Percentiles rank a stretch among this genome's conserved stretches.
These are phyloP conservation scores for Pongo abelii DNA, from an alignment of 2,113 vertebrate genomes.

Conservation along the genomic window DNA sequence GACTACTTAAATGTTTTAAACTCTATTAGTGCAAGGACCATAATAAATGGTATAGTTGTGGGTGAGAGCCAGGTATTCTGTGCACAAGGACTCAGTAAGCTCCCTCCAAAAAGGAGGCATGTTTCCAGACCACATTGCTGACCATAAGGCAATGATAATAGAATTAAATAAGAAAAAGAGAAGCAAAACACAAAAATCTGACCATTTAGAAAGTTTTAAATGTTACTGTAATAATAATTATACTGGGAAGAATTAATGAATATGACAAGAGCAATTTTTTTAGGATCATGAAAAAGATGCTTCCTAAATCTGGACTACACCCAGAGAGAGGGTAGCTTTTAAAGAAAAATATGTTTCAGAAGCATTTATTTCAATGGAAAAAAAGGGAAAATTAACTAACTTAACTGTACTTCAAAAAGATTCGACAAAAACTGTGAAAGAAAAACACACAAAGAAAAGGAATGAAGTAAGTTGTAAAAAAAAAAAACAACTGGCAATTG, in stretches of 20 bases:
- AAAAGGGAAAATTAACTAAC: neutral
- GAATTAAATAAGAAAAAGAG: neutral
- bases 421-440: neutral
- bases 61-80: neutral
- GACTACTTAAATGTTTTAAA: neutral
- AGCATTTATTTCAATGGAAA: neutral
- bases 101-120: no score
- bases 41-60: rapidly evolving
- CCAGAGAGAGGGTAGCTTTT: neutral
- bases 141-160: neutral
- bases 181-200: neutral
- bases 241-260: neutral
- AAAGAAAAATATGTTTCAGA: neutral
- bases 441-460: neutral
- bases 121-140: neutral
- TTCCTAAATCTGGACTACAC: neutral
- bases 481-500: neutral
- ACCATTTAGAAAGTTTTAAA: neutral
- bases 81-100: no score
- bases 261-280: neutral
- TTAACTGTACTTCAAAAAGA: neutral
- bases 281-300: neutral
- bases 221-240: neutral
- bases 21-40: rapidly evolving
- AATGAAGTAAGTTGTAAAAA: neutral